Evolutionary conservation across 2,888 invertebrate species (phyloP).

Genomic region (Eubasilissa splendida): DNA sequence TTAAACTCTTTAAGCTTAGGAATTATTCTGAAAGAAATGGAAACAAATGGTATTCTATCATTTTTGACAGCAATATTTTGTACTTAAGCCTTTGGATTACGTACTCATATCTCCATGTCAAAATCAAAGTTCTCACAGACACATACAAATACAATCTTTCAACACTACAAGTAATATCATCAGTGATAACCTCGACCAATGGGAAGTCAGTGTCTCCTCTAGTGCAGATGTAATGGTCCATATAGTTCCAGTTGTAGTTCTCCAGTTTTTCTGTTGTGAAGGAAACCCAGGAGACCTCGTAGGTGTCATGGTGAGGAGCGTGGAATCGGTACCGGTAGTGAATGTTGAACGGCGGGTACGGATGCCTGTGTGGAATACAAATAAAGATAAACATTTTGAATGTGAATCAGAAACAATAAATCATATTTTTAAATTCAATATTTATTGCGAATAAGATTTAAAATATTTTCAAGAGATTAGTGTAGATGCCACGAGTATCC

Average conservation of each 20-base stretch:
- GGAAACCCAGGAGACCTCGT: conserved; percentile 95
- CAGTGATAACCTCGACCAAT: conserved; percentile 80
- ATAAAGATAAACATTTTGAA: background rate
- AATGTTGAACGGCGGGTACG: conserved; percentile 93
- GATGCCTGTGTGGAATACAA: conserved; percentile 77
- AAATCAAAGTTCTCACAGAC: too few relatives aligned
- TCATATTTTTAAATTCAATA: background rate
- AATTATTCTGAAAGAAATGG: too few relatives aligned
- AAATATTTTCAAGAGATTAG: background rate
- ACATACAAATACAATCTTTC: too few relatives aligned
- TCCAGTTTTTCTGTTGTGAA: conserved; percentile 96
- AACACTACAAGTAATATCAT: background rate
- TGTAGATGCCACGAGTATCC: too few relatives aligned
- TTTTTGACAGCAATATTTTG: too few relatives aligned
- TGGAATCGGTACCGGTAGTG: conserved; percentile 94
- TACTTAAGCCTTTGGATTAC: too few relatives aligned
- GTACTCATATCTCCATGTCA: too few relatives aligned
- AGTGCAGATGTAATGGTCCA: conserved; percentile 97
- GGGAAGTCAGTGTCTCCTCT: conserved; percentile 94
- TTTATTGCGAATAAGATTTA: background rate
- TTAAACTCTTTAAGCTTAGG: too few relatives aligned
- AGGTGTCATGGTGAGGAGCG: conserved; percentile 92
- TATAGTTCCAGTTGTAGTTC: conserved; percentile 97
- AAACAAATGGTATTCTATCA: too few relatives aligned
- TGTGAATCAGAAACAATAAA: too few relatives aligned